Percentiles rank a stretch among this genome's conserved stretches.
Conservation (phyloP, 2,888 invertebrate genomes). For the Hartigia nigra region DNA sequence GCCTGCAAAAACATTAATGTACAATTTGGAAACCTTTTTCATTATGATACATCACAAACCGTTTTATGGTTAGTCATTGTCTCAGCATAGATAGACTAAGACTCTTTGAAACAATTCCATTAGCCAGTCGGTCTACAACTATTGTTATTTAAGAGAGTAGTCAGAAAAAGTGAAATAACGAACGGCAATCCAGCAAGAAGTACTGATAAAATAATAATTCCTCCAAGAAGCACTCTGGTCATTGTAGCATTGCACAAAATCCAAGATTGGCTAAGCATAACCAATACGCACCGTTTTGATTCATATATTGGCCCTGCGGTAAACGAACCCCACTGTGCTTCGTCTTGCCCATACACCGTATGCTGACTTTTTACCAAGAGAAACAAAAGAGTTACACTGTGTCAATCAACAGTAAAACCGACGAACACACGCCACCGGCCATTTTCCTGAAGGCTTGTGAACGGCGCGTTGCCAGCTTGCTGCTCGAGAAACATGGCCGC, state of each 20-base stretch:
- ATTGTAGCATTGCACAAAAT: neutral
- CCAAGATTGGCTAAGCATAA: neutral
- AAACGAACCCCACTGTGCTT: neutral
- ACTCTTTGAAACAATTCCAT: neutral
- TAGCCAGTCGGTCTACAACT: neutral
- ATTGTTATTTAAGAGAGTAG: neutral
- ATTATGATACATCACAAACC: neutral
- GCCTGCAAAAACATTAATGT: conserved; percentile 25
- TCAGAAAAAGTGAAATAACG: neutral
- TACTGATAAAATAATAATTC: neutral
- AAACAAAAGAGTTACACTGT: conserved; percentile 27
- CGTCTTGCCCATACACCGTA: neutral
- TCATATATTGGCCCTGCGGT: neutral
- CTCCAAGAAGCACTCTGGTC: neutral
- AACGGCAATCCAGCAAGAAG: neutral
- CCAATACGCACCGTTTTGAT: neutral
- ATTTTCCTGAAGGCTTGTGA: conserved; percentile 41
- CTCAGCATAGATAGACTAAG: neutral
- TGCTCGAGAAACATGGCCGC: conserved; percentile 8
- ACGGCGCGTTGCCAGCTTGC: neutral
- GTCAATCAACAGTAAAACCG: conserved; percentile 34
- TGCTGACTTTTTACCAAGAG: neutral
- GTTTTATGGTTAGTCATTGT: neutral
- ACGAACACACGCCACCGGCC: conserved; percentile 58
- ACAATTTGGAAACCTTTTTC: neutral